phyloP scores from a whole-genome alignment of 2,888 invertebrate genomes.

The Lapara coniferarum region DNA sequence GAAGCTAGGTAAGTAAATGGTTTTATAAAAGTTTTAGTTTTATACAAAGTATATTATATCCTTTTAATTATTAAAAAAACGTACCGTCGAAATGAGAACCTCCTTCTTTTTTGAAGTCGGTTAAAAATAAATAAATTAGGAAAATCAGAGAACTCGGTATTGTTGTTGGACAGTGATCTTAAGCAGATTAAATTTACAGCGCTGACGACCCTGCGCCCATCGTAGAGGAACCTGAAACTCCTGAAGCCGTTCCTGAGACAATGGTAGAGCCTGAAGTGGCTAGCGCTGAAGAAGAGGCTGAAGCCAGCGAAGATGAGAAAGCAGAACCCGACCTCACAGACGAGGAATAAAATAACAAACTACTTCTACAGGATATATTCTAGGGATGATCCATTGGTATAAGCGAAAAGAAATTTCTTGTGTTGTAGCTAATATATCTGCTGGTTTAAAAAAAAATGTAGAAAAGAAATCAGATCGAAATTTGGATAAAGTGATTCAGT shows the following conservation, averaged over 20 bases:
- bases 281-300: constrained; percentile 60
- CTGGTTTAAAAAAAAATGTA: neutral
- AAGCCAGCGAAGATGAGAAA: constrained; percentile 76
- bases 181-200: neutral
- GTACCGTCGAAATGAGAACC: no score
- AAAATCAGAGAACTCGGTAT: no score
- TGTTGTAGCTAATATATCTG: neutral
- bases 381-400: constrained; percentile 24
- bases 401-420: neutral
- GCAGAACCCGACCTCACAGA: constrained; percentile 81
- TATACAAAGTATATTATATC: neutral
- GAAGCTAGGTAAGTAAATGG: constrained; percentile 64
- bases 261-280: constrained; percentile 54
- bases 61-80: no score
- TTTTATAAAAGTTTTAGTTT: neutral
- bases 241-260: constrained; percentile 62
- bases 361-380: neutral
- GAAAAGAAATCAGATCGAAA: neutral
- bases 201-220: constrained; percentile 71
- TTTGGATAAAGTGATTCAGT: no score
- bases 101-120: no score
- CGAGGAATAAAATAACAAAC: constrained; percentile 66
- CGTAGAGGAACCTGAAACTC: constrained; percentile 78
- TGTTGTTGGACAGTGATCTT: neutral
- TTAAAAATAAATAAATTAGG: no score